These are phyloP conservation scores for Falco berigora DNA, from an alignment of 2,797 vertebrate genomes.

Conservation along the genomic window DNA sequence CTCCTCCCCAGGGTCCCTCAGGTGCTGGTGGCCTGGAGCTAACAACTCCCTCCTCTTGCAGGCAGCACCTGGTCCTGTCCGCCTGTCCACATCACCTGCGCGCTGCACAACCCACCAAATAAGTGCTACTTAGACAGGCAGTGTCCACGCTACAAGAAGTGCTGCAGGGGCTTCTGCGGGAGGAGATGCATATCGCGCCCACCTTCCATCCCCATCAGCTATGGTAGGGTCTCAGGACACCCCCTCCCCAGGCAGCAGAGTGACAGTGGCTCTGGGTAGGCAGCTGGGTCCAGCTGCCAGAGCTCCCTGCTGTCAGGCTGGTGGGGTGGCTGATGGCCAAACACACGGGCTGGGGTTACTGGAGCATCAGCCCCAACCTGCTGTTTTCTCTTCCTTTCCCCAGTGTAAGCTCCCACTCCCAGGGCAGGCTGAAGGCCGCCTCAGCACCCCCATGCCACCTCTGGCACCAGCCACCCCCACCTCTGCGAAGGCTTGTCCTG, in stretches of 20 bases:
- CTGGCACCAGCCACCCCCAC: background rate
- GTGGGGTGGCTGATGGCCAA: background rate
- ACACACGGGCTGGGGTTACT: rapidly evolving
- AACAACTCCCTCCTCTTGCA: background rate
- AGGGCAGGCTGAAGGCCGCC: background rate
- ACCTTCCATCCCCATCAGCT: rapidly evolving
- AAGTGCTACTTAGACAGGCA: rapidly evolving
- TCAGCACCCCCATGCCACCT: background rate
- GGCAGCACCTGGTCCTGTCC: slow-evolving; percentile 5
- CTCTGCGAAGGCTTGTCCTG: background rate
- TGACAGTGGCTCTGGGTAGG: background rate
- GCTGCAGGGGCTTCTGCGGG: background rate
- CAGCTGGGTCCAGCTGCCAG: background rate
- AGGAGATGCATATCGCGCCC: rapidly evolving
- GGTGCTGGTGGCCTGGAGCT: background rate
- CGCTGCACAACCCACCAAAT: rapidly evolving
- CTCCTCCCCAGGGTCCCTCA: too few relatives aligned
- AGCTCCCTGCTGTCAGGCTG: background rate
- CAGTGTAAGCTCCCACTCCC: background rate
- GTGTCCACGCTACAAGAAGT: rapidly evolving
- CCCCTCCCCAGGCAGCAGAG: rapidly evolving
- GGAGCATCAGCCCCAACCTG: background rate
- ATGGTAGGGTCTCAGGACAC: background rate
- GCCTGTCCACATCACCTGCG: rapidly evolving
- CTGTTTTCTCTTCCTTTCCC: background rate